A percentile compares a stretch with the other conserved stretches of the same genome.
Evolutionary conservation across 1,140 invertebrate genomes (phyloP).

Genomic region (Aporrectodea caliginosa): DNA sequence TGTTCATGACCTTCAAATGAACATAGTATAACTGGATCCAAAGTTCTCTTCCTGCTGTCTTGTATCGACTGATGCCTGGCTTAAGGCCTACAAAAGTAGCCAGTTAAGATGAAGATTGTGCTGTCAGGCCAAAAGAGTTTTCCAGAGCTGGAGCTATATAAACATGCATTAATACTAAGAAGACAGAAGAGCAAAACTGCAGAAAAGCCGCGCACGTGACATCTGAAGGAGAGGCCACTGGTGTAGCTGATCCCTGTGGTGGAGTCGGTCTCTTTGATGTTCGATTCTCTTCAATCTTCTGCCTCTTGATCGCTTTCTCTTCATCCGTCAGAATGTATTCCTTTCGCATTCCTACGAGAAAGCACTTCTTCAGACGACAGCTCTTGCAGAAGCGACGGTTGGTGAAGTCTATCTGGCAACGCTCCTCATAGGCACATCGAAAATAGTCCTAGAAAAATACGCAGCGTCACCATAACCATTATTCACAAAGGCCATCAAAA

Average conservation of each 20-base stretch:
- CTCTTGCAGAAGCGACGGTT: conserved; percentile 44
- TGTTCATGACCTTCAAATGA: too few species aligned
- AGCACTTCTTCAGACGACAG: conserved; percentile 87
- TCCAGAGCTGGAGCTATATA: too few species aligned
- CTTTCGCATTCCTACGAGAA: conserved; percentile 87
- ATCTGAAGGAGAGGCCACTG: neutral
- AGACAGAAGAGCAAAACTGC: too few species aligned
- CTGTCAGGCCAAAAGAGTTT: too few species aligned
- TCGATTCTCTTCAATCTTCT: conserved; percentile 25
- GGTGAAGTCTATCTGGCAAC: neutral
- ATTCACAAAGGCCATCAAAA: too few species aligned
- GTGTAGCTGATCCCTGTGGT: neutral
- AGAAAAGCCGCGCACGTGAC: neutral
- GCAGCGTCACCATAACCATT: too few species aligned
- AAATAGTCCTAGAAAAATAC: neutral
- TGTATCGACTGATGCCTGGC: too few species aligned
- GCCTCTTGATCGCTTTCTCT: conserved; percentile 21
- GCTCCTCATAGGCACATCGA: neutral
- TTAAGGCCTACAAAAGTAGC: too few species aligned
- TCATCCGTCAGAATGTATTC: conserved; percentile 91
- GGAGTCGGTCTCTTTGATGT: neutral
- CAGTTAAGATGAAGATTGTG: too few species aligned
- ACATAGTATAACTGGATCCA: too few species aligned
- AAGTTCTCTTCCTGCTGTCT: too few species aligned
- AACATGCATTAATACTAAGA: too few species aligned